These are phyloP conservation scores for Troilus luridus DNA, from an alignment of 2,888 invertebrate genomes.

Conservation along the genomic window DNA sequence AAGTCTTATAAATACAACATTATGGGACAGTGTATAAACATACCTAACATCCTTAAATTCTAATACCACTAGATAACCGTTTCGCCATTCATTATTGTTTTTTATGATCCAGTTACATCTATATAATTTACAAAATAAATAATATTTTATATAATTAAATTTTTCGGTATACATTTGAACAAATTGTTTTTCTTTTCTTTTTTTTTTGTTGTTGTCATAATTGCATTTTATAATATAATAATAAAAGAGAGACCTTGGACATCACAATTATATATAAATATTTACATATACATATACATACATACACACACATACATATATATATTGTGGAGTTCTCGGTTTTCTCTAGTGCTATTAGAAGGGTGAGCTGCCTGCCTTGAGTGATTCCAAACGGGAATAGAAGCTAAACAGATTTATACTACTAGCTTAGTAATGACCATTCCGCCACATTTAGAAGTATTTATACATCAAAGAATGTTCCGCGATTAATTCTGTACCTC, in stretches of 20 bases:
- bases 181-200: slow-evolving; percentile 47
- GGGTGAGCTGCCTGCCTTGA: slow-evolving; percentile 43
- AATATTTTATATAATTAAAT: slow-evolving; percentile 57
- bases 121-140: slow-evolving; percentile 64
- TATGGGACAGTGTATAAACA: slow-evolving; percentile 63
- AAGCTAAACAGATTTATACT: slow-evolving; percentile 24
- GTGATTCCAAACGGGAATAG: slow-evolving; percentile 37
- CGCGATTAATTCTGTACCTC: not conserved
- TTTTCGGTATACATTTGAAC: slow-evolving; percentile 55
- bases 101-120: slow-evolving; percentile 55
- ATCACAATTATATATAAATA: slow-evolving; percentile 9
- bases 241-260: slow-evolving; percentile 52
- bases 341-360: slow-evolving; percentile 47
- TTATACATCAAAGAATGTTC: slow-evolving; percentile 45
- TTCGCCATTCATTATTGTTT: slow-evolving; percentile 55
- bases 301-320: slow-evolving; percentile 44
- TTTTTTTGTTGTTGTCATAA: slow-evolving; percentile 47
- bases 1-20: slow-evolving; percentile 65
- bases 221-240: slow-evolving; percentile 6
- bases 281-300: slow-evolving; percentile 43
- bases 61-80: slow-evolving; percentile 65
- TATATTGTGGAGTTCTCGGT: slow-evolving; percentile 15
- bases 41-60: slow-evolving; percentile 64
- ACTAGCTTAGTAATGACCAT: slow-evolving; percentile 33
- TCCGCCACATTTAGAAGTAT: slow-evolving; percentile 43